A percentile compares a stretch with the other conserved stretches of the same genome.
phyloP scores from a whole-genome alignment of 1,140 invertebrate species.

The Rhynchophorus ferrugineus region DNA sequence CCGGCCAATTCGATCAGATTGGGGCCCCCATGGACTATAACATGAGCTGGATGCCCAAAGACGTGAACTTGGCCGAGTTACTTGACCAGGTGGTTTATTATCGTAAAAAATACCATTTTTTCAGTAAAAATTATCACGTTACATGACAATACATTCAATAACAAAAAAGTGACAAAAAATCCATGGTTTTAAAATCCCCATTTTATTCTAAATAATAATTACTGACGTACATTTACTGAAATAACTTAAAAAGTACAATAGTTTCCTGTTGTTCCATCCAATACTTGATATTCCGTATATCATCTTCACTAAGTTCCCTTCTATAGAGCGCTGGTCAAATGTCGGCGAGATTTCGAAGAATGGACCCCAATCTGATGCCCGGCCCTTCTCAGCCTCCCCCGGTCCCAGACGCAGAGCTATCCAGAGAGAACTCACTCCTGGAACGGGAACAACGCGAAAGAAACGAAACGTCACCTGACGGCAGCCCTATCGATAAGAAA shows the following conservation, averaged over 20 bases:
- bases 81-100: conserved; percentile 11
- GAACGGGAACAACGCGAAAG: conserved; percentile 7
- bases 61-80: conserved; percentile 21
- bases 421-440: conserved; percentile 16
- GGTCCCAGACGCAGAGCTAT: not conserved
- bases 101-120: too few species aligned
- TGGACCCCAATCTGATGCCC: conserved; percentile 2
- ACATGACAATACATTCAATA: too few species aligned
- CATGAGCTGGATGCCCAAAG: conserved; percentile 21
- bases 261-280: too few species aligned
- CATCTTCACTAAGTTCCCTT: too few species aligned
- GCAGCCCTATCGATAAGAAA: conserved; percentile 8
- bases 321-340: conserved; percentile 6
- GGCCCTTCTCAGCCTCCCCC: not conserved
- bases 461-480: not conserved
- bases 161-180: too few species aligned
- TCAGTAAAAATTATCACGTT: too few species aligned
- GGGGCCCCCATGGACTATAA: conserved; percentile 22
- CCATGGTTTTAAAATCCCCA: too few species aligned
- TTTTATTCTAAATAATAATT: too few species aligned
- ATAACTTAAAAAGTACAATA: too few species aligned
- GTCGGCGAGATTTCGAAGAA: conserved; percentile 14
- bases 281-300: too few species aligned
- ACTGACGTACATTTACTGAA: too few species aligned
- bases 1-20: conserved; percentile 12